Conservation (phyloP, 2,888 invertebrate genomes). For the Rosalia funebris region DNA sequence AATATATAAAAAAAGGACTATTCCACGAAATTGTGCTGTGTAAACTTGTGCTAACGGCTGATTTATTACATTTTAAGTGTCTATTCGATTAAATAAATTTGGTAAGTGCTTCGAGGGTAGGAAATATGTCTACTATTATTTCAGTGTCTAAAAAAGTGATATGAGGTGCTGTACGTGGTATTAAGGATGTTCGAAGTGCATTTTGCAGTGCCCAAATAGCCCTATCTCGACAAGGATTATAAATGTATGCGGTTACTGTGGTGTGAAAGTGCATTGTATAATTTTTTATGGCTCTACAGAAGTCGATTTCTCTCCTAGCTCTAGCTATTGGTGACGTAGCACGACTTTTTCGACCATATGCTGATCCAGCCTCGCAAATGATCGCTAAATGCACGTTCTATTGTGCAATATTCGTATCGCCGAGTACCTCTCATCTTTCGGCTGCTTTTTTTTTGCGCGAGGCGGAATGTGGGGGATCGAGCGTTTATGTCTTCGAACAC, state of each 20-base stretch:
- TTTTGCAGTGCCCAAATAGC: conserved; percentile 4
- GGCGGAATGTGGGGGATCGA: conserved; percentile 16
- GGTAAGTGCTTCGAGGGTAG: conserved; percentile 24
- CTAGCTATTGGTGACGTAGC: conserved; percentile 13
- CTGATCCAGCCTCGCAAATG: conserved; percentile 6
- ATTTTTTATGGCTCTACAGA: conserved; percentile 14
- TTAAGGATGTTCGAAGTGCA: conserved; percentile 10
- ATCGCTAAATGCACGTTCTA: not conserved
- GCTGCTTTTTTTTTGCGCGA: not conserved
- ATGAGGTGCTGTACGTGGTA: conserved; percentile 5
- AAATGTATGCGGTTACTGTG: conserved; percentile 24
- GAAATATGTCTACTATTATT: not conserved
- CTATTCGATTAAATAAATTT: conserved; percentile 6
- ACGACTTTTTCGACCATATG: conserved; percentile 28
- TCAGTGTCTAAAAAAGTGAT: conserved; percentile 15
- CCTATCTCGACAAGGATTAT: conserved; percentile 32
- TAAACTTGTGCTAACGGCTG: conserved; percentile 3
- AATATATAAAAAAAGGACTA: conserved; percentile 22
- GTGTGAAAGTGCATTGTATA: conserved; percentile 39
- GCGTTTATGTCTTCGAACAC: conserved; percentile 17
- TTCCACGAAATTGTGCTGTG: conserved; percentile 33
- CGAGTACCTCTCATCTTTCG: not conserved
- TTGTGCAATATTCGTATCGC: not conserved
- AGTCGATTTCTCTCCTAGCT: conserved; percentile 25
- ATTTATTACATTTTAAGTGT: conserved; percentile 7